These are phyloP conservation scores for Aplidium turbinatum DNA, from an alignment of 23 tunicate genomes.

Conservation along the genomic window DNA sequence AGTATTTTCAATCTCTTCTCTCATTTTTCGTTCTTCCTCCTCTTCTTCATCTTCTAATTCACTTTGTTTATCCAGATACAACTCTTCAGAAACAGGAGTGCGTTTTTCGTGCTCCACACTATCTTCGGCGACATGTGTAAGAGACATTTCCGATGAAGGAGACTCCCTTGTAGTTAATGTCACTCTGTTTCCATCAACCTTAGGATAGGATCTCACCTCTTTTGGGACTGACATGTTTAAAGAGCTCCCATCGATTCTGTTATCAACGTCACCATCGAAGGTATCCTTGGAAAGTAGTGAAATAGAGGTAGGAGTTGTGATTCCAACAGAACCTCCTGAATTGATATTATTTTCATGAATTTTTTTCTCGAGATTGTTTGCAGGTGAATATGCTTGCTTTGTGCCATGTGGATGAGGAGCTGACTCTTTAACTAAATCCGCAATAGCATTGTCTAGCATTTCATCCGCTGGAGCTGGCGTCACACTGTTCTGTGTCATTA, in stretches of 20 bases:
- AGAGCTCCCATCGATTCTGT: conserved; percentile 84
- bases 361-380: no score
- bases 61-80: background rate
- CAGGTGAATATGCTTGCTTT: no score
- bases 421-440: no score
- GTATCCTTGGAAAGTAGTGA: no score
- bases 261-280: conserved; percentile 77
- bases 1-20: conserved; percentile 60
- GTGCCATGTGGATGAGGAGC: no score
- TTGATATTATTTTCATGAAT: no score
- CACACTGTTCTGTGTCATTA: background rate
- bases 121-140: background rate
- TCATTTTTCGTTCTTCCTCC: conserved; percentile 47
- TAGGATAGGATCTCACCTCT: conserved; percentile 16
- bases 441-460: background rate
- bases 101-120: background rate
- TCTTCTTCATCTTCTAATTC: conserved; percentile 35
- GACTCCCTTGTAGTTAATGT: background rate
- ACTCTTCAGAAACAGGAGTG: background rate
- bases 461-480: background rate
- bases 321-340: no score
- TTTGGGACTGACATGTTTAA: conserved; percentile 8
- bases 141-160: no score
- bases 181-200: background rate
- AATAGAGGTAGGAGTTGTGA: no score